phyloP scores from a whole-genome alignment of 2,797 vertebrate species.

The Mastacembelus armatus region DNA sequence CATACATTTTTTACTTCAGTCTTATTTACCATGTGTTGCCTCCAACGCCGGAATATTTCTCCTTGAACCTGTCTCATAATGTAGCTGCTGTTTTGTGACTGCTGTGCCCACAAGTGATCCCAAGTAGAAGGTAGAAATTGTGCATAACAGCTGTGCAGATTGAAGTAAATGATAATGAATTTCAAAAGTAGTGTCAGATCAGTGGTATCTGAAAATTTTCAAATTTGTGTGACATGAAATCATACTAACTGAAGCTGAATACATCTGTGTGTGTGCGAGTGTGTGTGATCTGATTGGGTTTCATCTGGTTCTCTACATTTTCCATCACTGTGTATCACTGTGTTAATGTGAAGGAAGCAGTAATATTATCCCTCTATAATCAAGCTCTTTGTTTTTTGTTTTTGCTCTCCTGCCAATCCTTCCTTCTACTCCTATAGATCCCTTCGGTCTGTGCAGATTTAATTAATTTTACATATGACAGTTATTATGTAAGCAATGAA shows the following conservation, averaged over 20 bases:
- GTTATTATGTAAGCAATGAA: constrained; percentile 18
- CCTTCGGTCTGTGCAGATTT: constrained; percentile 75
- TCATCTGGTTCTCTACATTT: constrained; percentile 67
- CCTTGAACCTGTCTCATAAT: not conserved
- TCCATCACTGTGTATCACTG: too few relatives aligned
- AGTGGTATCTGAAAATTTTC: too few relatives aligned
- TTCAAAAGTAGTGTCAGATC: too few relatives aligned
- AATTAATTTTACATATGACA: constrained; percentile 50
- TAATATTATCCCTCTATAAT: constrained; percentile 35
- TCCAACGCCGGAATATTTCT: not conserved
- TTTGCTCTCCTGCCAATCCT: constrained; percentile 63
- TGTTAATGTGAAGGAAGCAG: constrained; percentile 38
- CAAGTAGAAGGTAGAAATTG: too few relatives aligned
- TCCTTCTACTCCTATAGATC: constrained; percentile 69
- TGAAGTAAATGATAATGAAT: too few relatives aligned
- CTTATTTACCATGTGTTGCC: not conserved
- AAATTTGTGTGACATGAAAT: too few relatives aligned
- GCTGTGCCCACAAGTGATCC: not conserved
- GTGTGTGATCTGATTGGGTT: constrained; percentile 30
- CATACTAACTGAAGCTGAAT: too few relatives aligned
- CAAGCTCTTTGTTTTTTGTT: constrained; percentile 36
- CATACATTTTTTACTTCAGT: not conserved
- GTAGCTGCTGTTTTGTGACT: not conserved
- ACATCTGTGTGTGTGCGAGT: constrained; percentile 8
- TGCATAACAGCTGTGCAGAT: too few relatives aligned